A percentile compares a stretch with the other conserved stretches of the same genome.
These are phyloP conservation scores for Gulo gulo DNA, from an alignment of 2,113 vertebrate species.

Conservation along the genomic window DNA sequence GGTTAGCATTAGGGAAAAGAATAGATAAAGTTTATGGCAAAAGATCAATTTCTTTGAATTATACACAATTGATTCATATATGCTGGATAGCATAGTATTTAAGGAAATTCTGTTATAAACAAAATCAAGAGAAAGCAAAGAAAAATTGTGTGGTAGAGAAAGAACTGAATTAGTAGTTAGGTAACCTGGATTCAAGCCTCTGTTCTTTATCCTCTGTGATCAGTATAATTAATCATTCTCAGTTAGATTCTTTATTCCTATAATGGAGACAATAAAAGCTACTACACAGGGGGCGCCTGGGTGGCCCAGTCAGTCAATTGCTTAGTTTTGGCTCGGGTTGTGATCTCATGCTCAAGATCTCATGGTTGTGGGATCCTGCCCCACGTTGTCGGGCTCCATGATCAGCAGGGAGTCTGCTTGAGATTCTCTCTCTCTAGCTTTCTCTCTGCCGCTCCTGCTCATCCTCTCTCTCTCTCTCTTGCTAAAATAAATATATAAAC, in stretches of 20 bases:
- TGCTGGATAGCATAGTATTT: not conserved
- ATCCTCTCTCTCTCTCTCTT: not conserved
- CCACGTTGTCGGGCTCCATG: not conserved
- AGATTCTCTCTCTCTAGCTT: not conserved
- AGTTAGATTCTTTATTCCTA: not conserved
- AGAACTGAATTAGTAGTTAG: not conserved
- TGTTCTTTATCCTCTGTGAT: not conserved
- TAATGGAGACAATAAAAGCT: not conserved
- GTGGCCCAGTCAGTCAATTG: not conserved
- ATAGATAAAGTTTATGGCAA: not conserved
- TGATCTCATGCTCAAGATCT: not conserved
- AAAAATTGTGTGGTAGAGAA: not conserved
- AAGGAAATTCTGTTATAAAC: slow-evolving; percentile 9
- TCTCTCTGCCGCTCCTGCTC: not conserved
- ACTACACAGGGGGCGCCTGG: not conserved
- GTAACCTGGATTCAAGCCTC: not conserved
- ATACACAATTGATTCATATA: not conserved
- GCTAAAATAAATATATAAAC: not conserved
- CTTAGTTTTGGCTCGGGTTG: not conserved
- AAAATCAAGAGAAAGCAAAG: not conserved
- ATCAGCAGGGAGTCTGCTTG: not conserved
- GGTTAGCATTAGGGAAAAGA: not conserved
- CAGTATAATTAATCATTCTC: not conserved
- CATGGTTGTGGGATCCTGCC: not conserved
- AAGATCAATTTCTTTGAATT: slow-evolving; percentile 11